Base-by-base conservation (phyloP, 2,113 vertebrate genomes). In the Gobio gobio region DNA sequence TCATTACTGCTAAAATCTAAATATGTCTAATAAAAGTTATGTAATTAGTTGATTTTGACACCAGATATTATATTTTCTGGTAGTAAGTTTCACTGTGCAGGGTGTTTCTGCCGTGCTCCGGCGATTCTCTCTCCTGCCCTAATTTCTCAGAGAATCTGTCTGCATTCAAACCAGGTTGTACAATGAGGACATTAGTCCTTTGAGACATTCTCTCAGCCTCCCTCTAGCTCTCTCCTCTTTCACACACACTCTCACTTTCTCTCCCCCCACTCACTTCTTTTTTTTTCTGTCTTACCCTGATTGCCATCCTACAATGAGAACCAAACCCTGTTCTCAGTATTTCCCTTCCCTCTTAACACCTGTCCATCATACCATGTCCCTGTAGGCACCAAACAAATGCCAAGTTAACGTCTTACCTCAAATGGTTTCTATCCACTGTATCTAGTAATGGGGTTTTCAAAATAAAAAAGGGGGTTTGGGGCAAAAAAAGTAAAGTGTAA, bases 81-180 rank as follows among this genome's bases (percentile, higher is more conserved):
- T 16, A 4, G 49, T 2, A 2, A 29, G 58, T 43, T 24, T 63
- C 16, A 40, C 40, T n/a, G 18, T 66, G 74, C 33, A 26, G 45
- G 58, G 58, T 54, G 58, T 51, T 84, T 49, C 56, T 20, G 24
- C 88, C 86, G 78, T 40, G 74, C 29, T 89, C 83, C 87, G 75
- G 22, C 13, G 76, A 43, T 87, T 86, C 81, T 86, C 79, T 83
- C 75, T 64, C 1, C 86, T 92, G 91, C 91, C 93, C 92, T 85
- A 93, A 86, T 91, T 92, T 91, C 87, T 88, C 85, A 78, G 24
- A 45, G 75, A 88, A 84, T 82, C 84, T 86, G 88, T 68, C 59
- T 89, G 90, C 78, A 86, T 89, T 85, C 82, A 87, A 93, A 89
- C 72, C 90, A 90, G 89, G 91, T 87, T 87, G 76, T 82, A 89